Evolutionary conservation across 2,797 vertebrate species (phyloP).

Genomic region (Propithecus perrieri): DNA sequence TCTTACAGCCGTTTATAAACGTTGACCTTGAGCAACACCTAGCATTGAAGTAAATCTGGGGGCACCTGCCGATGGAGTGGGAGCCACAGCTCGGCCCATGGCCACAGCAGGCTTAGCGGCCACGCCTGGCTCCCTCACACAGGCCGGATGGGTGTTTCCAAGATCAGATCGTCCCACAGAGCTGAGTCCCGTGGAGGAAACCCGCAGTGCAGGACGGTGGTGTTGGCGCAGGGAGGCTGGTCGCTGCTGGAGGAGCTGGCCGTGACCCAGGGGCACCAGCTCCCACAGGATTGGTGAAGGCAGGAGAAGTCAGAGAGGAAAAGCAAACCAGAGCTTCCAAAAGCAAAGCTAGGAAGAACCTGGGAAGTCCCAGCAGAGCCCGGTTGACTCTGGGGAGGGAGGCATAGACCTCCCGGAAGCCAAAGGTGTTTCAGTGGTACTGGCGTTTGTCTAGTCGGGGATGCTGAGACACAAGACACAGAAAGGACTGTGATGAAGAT

Average conservation of each 20-base stretch:
- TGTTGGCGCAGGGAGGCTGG: fast-evolving
- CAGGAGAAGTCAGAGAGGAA: background rate
- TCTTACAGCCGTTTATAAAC: background rate
- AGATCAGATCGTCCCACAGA: background rate
- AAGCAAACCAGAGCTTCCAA: background rate
- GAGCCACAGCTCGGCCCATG: too few relatives aligned
- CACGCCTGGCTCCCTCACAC: background rate
- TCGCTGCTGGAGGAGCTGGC: fast-evolving
- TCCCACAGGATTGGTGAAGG: fast-evolving
- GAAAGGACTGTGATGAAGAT: too few relatives aligned
- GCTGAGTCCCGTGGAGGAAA: fast-evolving
- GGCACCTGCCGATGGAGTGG: fast-evolving
- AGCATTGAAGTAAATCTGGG: background rate
- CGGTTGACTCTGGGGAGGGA: too few relatives aligned
- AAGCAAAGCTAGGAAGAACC: background rate
- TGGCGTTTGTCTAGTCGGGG: too few relatives aligned
- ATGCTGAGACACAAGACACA: fast-evolving
- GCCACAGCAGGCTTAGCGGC: too few relatives aligned
- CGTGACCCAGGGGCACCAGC: fast-evolving
- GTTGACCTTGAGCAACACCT: too few relatives aligned
- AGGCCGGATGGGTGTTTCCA: background rate
- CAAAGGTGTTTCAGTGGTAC: too few relatives aligned
- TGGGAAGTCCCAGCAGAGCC: background rate
- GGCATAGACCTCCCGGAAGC: background rate
- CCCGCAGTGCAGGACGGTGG: fast-evolving